Percentiles rank a stretch among this genome's conserved stretches.
Evolutionary conservation across 2,797 vertebrate genomes (phyloP).

Genomic region (Zalophus californianus): DNA sequence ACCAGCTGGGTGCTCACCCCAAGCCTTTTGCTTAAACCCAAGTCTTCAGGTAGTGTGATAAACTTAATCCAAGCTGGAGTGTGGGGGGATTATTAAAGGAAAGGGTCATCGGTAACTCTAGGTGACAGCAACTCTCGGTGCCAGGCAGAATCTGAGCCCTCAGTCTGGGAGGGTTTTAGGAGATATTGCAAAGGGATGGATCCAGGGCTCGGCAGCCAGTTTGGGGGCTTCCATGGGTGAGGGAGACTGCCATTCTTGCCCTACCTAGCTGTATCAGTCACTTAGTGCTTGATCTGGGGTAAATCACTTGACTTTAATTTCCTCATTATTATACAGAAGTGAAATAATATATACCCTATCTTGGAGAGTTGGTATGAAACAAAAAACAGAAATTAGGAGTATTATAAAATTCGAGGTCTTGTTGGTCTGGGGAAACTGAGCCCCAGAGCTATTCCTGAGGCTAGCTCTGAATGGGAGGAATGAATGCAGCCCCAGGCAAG

Average conservation of each 20-base stretch:
- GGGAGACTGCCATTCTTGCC: background rate
- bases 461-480: background rate
- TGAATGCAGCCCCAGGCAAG: background rate
- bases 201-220: background rate
- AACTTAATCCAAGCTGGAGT: background rate
- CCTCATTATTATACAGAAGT: background rate
- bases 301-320: background rate
- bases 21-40: background rate
- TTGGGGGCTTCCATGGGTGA: background rate
- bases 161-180: background rate
- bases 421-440: slow-evolving; percentile 46
- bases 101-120: background rate
- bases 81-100: background rate
- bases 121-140: background rate
- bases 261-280: background rate
- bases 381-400: background rate
- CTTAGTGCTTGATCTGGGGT: background rate
- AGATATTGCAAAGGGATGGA: background rate
- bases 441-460: slow-evolving; percentile 15
- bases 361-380: slow-evolving; percentile 32
- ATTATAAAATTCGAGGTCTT: background rate
- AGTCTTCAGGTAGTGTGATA: background rate
- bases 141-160: background rate
- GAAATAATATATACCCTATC: background rate
- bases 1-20: background rate